These are phyloP conservation scores for Sebastes paucispinis DNA, from an alignment of 2,797 vertebrate genomes.

Conservation along the genomic window DNA sequence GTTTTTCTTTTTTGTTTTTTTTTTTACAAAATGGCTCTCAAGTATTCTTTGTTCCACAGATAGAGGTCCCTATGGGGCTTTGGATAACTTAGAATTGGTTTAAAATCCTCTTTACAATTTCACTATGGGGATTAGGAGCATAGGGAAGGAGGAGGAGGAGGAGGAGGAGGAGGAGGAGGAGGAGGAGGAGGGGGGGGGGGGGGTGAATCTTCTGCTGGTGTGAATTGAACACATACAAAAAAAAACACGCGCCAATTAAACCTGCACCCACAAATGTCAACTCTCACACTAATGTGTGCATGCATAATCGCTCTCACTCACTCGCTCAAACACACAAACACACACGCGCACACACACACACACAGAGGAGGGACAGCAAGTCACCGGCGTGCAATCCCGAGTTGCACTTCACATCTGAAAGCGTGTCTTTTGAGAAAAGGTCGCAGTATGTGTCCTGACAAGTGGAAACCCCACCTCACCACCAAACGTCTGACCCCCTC, in stretches of 20 bases:
- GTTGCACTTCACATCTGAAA: slow-evolving; percentile 50
- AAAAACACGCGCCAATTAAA: slow-evolving; percentile 54
- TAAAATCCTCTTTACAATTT: slow-evolving; percentile 79
- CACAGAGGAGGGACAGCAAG: slow-evolving; percentile 65
- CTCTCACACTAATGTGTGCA: slow-evolving; percentile 63
- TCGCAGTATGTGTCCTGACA: slow-evolving; percentile 42
- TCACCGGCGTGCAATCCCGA: slow-evolving; percentile 60
- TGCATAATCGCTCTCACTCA: slow-evolving; percentile 50
- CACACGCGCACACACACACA: neutral
- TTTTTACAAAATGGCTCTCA: slow-evolving; percentile 80
- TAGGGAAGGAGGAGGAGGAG: neutral
- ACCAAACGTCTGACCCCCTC: slow-evolving; percentile 39
- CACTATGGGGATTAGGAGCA: slow-evolving; percentile 51
- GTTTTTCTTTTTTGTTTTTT: slow-evolving; percentile 32
- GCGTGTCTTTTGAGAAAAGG: slow-evolving; percentile 45
- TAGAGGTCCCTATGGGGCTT: slow-evolving; percentile 79
- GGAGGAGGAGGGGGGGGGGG: neutral
- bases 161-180: neutral
- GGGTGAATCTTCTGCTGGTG: slow-evolving; percentile 75
- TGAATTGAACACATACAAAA: slow-evolving; percentile 64
- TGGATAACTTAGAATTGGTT: slow-evolving; percentile 78
- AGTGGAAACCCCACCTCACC: slow-evolving; percentile 32
- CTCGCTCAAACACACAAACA: slow-evolving; percentile 4
- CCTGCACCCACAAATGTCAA: slow-evolving; percentile 65
- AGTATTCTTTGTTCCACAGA: slow-evolving; percentile 81